Evolutionary conservation across 2,888 invertebrate genomes (phyloP), one percentile per base, ranked within the genome.

Genomic region (Loripinus fragilis): DNA sequence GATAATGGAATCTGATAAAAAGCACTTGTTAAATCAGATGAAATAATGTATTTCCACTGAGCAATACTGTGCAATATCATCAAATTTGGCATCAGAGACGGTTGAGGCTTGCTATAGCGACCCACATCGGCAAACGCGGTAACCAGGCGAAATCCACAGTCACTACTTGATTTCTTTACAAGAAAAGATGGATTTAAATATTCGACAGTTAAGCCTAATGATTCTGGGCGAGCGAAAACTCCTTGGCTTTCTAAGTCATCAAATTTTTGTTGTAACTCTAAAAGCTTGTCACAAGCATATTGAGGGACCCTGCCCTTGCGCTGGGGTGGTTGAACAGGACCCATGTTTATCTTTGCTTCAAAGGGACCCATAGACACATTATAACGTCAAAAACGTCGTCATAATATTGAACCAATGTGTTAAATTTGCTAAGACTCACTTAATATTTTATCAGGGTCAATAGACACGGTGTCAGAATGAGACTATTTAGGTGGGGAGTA

Each of bases 321-420:
- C 60, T 86, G 85, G 5, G 87, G 86, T n/a, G 85, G 85, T 71
- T 79, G 78, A 20, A 80, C 80, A 35, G 86, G 83, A 0, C 88
- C 86, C 86, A 88, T 86, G 64, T 86, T 86, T 7, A 87, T 85
- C 10, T 35, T 48, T 28, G 85, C 84, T 70, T 88, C 10, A 69
- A 86, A 86, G 10, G 80, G 80, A 12, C 82, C 85, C 0, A 72
- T 52, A 1, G 85, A 76, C 7, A 85, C 83, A 75, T 86, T 87
- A 41, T 86, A 88, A 0, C 73, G 64, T 78, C 55, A 74, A 87
- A 88, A 10, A 85, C 80, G 28, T 74, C 38, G 33, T 82, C 85
- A 55, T 72, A 80, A 50, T 77, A 23, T 7, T 55, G 15, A 1
- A 42, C 0, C 76, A 20, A 3, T 33, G 5, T 8, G 45, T 48